Evolutionary conservation across 2,113 vertebrate species (phyloP).

Genomic region (Misgurnus mizolepis): DNA sequence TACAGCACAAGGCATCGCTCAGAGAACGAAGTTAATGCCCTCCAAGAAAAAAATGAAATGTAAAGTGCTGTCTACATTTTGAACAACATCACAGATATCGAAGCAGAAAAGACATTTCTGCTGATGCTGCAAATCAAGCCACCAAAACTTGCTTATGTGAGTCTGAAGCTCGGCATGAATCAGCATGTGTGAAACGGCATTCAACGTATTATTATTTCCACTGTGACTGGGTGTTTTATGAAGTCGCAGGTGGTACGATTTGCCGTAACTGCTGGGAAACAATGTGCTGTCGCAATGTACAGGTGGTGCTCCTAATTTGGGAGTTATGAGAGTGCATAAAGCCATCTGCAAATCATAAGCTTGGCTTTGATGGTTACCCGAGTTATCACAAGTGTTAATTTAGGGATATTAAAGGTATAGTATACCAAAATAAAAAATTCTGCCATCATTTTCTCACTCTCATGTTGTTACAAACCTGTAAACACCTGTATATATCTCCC

Average conservation of each 20-base stretch:
- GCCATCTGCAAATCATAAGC: conserved; percentile 62
- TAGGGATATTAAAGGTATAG: background rate
- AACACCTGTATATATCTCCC: too few relatives aligned
- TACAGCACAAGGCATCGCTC: background rate
- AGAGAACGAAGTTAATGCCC: background rate
- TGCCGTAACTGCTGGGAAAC: conserved; percentile 43
- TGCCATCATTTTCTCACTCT: too few relatives aligned
- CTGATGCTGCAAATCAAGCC: conserved; percentile 2
- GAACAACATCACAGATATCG: background rate
- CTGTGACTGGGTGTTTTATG: conserved; percentile 37
- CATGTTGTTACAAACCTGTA: too few relatives aligned
- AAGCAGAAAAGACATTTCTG: background rate
- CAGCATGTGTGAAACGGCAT: conserved; percentile 1
- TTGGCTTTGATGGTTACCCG: conserved; percentile 17
- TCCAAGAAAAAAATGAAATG: background rate
- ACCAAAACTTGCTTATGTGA: background rate
- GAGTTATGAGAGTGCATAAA: conserved; percentile 60
- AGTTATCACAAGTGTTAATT: conserved; percentile 25
- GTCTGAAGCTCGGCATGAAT: conserved; percentile 1
- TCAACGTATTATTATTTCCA: background rate
- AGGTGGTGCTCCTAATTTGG: conserved; percentile 70
- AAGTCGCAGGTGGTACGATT: conserved; percentile 53
- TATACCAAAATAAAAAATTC: too few relatives aligned
- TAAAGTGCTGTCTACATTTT: background rate
- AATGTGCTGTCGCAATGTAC: conserved; percentile 53